Percentiles rank a stretch among this genome's conserved stretches.
Conservation (phyloP, 2,888 invertebrate genomes). For the Liodrosophila aerea region DNA sequence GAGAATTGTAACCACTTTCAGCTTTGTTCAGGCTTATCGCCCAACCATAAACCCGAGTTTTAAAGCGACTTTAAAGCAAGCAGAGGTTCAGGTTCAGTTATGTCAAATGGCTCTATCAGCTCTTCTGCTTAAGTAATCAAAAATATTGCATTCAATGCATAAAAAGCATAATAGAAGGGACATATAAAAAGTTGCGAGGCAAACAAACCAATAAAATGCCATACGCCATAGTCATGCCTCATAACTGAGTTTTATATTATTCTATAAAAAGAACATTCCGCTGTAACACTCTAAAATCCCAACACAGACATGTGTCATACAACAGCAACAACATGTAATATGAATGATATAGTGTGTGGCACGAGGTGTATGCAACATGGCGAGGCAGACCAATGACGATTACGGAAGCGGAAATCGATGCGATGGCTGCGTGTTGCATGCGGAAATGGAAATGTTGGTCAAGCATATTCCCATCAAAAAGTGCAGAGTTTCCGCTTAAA, state of each 20-base stretch:
- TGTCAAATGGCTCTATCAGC: conserved; percentile 1
- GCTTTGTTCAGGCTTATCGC: too few species aligned
- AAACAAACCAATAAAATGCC: conserved; percentile 29
- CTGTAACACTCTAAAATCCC: conserved; percentile 25
- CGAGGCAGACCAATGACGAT: conserved; percentile 26
- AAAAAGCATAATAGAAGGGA: not conserved
- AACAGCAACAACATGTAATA: conserved; percentile 30
- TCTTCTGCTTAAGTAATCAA: conserved; percentile 1
- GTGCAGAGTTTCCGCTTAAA: not conserved
- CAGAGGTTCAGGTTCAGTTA: not conserved
- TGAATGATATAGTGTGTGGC: conserved; percentile 32
- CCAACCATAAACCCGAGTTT: too few species aligned
- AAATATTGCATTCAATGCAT: not conserved
- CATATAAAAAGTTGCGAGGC: not conserved
- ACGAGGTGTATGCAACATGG: conserved; percentile 40
- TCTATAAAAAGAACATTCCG: conserved; percentile 17
- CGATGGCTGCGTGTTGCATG: conserved; percentile 52
- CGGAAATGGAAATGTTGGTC: conserved; percentile 54
- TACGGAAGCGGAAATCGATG: conserved; percentile 67
- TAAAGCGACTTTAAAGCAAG: too few species aligned
- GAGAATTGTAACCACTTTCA: too few species aligned
- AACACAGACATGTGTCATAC: conserved; percentile 28
- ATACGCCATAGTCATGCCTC: conserved; percentile 8
- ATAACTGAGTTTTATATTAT: conserved; percentile 16
- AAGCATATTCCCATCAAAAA: conserved; percentile 17